A percentile compares a stretch with the other conserved stretches of the same genome.
phyloP scores from a whole-genome alignment of 1,140 invertebrate genomes.

The Cyphomyrmex costatus region DNA sequence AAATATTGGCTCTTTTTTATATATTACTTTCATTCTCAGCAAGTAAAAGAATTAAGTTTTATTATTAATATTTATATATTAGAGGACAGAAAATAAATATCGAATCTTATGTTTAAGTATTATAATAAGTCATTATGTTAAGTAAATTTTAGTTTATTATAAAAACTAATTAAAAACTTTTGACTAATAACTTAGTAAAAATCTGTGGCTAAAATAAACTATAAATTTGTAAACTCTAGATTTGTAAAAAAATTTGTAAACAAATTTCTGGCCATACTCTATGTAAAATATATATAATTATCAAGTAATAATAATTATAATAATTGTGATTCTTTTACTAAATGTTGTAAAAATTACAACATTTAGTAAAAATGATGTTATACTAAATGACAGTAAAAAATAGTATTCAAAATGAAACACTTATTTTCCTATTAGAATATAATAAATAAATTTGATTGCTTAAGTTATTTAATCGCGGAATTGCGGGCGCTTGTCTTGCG shows the following conservation, averaged over 20 bases:
- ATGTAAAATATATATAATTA: conserved; percentile 1
- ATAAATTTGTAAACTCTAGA: not conserved
- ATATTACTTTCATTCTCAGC: too few relatives aligned
- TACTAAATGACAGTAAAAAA: not conserved
- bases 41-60: conserved; percentile 4
- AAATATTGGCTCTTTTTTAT: too few relatives aligned
- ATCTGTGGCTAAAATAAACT: not conserved
- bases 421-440: conserved; percentile 19
- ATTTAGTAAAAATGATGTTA: not conserved
- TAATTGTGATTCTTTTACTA: conserved; percentile 21
- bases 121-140: not conserved
- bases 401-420: not conserved
- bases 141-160: not conserved
- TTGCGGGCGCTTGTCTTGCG: not conserved
- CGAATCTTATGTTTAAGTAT: not conserved
- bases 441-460: conserved; percentile 46
- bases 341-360: not conserved
- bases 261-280: not conserved
- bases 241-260: not conserved
- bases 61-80: not conserved
- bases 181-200: not conserved
- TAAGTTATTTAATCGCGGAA: conserved; percentile 49
- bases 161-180: not conserved
- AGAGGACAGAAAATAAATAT: not conserved
- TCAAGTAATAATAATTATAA: not conserved